A percentile compares a stretch with the other conserved stretches of the same genome.
phyloP scores from a whole-genome alignment of 2,797 vertebrate species.

The Hypotaenidia okinawae region DNA sequence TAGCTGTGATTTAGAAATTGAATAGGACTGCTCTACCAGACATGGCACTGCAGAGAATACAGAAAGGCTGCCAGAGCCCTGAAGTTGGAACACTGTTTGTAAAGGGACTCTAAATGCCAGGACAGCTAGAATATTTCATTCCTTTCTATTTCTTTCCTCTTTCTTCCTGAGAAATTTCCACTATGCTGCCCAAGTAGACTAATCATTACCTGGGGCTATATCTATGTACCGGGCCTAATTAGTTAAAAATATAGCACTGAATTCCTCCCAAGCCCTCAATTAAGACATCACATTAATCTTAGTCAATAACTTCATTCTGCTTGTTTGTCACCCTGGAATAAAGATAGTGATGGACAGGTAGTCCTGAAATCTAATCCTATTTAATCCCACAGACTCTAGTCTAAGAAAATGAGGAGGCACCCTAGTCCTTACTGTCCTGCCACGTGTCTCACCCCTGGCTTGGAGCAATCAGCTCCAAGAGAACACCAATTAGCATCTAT shows the following conservation, averaged over 20 bases:
- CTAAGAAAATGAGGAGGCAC: background rate
- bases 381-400: background rate
- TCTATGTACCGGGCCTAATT: background rate
- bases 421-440: background rate
- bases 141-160: background rate
- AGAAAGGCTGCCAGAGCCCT: background rate
- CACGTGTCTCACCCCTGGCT: background rate
- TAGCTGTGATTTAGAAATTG: background rate
- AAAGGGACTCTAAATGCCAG: background rate
- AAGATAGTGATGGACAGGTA: background rate
- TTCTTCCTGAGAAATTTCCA: background rate
- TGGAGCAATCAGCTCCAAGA: background rate
- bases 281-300: background rate
- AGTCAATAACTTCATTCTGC: background rate
- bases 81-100: background rate
- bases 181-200: background rate
- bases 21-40: background rate
- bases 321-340: constrained; percentile 10
- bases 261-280: background rate
- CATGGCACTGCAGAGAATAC: background rate
- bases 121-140: background rate
- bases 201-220: background rate
- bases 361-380: background rate
- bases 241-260: constrained; percentile 2
- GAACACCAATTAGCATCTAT: background rate